Evolutionary conservation across 1,140 invertebrate species (phyloP).

Genomic region (Batillaria attramentaria): DNA sequence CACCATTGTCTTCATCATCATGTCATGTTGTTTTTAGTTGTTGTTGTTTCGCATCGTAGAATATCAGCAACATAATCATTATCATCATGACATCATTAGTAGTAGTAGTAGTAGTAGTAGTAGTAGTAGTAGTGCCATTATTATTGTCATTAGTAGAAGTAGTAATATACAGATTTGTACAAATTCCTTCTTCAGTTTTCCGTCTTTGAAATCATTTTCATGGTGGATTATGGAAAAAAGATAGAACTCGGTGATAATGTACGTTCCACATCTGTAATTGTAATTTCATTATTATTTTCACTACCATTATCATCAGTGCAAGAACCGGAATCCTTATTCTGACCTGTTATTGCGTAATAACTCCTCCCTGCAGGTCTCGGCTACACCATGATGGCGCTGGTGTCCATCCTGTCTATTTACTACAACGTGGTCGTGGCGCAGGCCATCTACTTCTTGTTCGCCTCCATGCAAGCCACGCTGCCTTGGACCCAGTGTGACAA

Average conservation of each 20-base stretch:
- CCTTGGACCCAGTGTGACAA: slow-evolving; percentile 59
- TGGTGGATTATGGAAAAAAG: too few relatives aligned
- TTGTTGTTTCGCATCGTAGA: neutral
- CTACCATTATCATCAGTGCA: neutral
- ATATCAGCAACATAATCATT: neutral
- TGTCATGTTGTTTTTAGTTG: too few relatives aligned
- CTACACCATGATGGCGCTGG: slow-evolving; percentile 78
- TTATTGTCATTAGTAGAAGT: too few relatives aligned
- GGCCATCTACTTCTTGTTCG: slow-evolving; percentile 63
- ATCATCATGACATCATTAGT: neutral
- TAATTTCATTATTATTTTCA: neutral
- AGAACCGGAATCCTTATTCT: neutral
- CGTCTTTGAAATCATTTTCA: too few relatives aligned
- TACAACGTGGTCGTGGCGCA: slow-evolving; percentile 71
- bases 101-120: too few relatives aligned
- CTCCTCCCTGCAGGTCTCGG: slow-evolving; percentile 78
- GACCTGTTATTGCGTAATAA: neutral
- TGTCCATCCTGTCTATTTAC: slow-evolving; percentile 70
- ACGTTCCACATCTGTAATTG: neutral
- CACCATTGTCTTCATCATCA: too few relatives aligned
- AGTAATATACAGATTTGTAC: too few relatives aligned
- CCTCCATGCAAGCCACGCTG: slow-evolving; percentile 48
- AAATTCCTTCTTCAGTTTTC: too few relatives aligned
- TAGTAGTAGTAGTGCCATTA: too few relatives aligned
- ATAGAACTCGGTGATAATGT: neutral